phyloP scores from a whole-genome alignment of 2,113 vertebrate species.

The Tachysurus vachellii region DNA sequence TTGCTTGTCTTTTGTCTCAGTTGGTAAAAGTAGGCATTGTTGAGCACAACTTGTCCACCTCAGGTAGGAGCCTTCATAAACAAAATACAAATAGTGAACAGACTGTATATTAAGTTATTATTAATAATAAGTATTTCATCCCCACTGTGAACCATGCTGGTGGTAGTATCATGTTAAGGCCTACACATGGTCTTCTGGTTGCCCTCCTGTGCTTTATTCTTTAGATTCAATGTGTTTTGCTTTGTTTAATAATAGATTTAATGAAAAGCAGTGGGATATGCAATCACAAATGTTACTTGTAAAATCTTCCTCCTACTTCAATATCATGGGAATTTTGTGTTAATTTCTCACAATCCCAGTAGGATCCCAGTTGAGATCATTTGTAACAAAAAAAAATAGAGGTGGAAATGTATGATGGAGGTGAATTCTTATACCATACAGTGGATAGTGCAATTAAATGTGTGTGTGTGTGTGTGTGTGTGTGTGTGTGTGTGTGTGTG shows the following conservation, averaged over 20 bases:
- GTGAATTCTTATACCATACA: neutral
- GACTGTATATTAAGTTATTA: neutral
- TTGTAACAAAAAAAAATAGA: neutral
- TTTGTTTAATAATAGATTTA: neutral
- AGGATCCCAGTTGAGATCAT: neutral
- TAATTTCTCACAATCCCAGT: neutral
- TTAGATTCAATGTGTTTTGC: neutral
- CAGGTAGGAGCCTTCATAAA: conserved; percentile 62
- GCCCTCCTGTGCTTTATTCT: neutral
- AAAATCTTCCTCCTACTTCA: neutral
- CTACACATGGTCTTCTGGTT: neutral
- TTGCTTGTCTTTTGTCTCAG: conserved; percentile 30
- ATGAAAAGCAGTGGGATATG: neutral
- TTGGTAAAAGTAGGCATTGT: conserved; percentile 89
- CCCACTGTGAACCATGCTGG: neutral
- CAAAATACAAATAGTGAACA: neutral
- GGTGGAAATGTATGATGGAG: neutral
- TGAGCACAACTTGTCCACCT: conserved; percentile 85
- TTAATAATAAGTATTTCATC: neutral
- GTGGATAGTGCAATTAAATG: neutral
- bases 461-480: neutral
- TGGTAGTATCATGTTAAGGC: neutral
- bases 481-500: neutral
- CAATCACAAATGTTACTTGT: neutral
- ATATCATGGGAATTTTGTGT: neutral